phyloP scores from a whole-genome alignment of 2,797 vertebrate genomes.

The Varecia variegata region DNA sequence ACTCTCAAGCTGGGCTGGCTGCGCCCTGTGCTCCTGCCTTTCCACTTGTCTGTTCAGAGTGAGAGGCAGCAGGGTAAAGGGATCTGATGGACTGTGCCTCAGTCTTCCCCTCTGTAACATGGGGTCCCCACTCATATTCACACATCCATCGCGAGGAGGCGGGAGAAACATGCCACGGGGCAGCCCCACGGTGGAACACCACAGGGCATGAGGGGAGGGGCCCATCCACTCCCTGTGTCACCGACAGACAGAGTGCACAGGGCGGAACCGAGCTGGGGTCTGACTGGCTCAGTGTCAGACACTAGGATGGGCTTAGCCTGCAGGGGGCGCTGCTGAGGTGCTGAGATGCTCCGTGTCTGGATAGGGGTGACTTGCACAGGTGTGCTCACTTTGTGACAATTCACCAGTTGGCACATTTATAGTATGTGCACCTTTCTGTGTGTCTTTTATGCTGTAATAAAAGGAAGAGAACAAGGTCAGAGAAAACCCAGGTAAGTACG shows the following conservation, averaged over 20 bases:
- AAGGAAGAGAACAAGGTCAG: not conserved
- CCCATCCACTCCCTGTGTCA: rapidly evolving
- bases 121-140: too few species aligned
- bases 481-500: not conserved
- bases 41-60: not conserved
- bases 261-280: not conserved
- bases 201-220: not conserved
- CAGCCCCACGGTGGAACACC: rapidly evolving
- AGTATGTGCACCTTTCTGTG: not conserved
- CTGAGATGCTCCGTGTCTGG: not conserved
- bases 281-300: not conserved
- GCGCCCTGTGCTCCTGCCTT: not conserved
- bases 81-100: not conserved
- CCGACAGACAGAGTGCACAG: rapidly evolving
- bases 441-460: not conserved
- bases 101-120: not conserved
- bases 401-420: not conserved
- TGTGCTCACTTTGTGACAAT: not conserved
- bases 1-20: not conserved
- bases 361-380: rapidly evolving
- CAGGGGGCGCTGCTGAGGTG: not conserved
- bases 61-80: not conserved
- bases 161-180: not conserved
- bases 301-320: rapidly evolving
- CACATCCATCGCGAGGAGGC: too few species aligned